phyloP scores from a whole-genome alignment of 1,140 invertebrate genomes.

The Macrobrachium nipponense region DNA sequence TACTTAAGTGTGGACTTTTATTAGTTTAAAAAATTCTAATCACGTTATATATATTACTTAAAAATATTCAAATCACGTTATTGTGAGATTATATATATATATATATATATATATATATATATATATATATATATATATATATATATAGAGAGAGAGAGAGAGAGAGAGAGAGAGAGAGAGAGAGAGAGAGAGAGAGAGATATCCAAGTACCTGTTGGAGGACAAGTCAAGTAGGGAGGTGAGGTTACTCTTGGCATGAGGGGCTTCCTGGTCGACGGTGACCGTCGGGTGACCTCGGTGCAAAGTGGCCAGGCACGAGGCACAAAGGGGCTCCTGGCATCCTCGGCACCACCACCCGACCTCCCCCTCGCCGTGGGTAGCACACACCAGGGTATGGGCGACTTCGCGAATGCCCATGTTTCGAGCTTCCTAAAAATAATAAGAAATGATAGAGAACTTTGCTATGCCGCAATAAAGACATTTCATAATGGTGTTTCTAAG shows the following conservation, averaged over 20 bases:
- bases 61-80: too few relatives aligned
- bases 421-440: conserved; percentile 33
- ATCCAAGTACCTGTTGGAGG: conserved; percentile 24
- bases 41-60: too few relatives aligned
- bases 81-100: too few relatives aligned
- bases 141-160: neutral
- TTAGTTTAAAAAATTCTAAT: too few relatives aligned
- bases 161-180: conserved; percentile 5
- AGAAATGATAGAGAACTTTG: neutral
- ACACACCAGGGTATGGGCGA: conserved; percentile 52
- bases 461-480: too few relatives aligned
- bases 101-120: too few relatives aligned
- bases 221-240: conserved; percentile 25
- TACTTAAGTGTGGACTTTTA: too few relatives aligned
- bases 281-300: conserved; percentile 55
- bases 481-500: too few relatives aligned
- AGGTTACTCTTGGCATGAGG: conserved; percentile 29
- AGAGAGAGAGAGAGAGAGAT: neutral
- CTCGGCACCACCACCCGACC: conserved; percentile 60
- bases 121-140: too few relatives aligned
- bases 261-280: conserved; percentile 47
- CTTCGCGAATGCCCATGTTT: conserved; percentile 39
- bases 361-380: conserved; percentile 54
- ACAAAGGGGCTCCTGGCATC: conserved; percentile 53
- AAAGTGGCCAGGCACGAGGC: conserved; percentile 43